These are phyloP conservation scores for Nasonia oneida DNA, from an alignment of 2,888 invertebrate genomes.

Conservation along the genomic window DNA sequence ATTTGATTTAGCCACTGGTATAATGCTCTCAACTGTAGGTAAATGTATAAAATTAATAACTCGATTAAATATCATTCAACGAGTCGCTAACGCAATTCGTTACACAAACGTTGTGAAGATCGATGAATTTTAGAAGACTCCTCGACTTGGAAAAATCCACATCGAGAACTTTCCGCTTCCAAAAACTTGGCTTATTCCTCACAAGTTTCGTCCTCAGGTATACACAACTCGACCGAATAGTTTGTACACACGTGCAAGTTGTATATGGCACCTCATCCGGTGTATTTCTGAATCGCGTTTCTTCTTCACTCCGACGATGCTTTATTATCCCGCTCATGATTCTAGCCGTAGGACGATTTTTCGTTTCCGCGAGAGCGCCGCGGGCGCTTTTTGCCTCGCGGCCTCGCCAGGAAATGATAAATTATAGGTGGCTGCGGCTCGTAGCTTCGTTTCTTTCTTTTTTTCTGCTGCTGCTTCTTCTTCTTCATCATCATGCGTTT, in stretches of 20 bases:
- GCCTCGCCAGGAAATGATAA: conserved; percentile 61
- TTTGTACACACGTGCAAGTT: neutral
- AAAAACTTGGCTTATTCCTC: neutral
- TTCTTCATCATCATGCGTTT: neutral
- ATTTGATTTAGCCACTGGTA: neutral
- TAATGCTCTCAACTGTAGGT: neutral
- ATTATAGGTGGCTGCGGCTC: conserved; percentile 54
- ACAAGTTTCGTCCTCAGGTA: neutral
- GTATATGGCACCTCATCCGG: conserved; percentile 43
- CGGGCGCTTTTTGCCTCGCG: conserved; percentile 53
- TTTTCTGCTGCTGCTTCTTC: neutral
- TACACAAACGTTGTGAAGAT: neutral
- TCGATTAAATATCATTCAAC: neutral
- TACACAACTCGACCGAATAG: neutral
- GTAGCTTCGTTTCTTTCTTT: conserved; percentile 1
- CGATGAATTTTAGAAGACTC: neutral
- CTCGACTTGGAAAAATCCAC: neutral
- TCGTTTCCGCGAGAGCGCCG: conserved; percentile 54
- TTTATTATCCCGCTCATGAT: conserved; percentile 57
- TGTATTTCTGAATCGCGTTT: conserved; percentile 57
- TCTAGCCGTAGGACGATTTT: conserved; percentile 58
- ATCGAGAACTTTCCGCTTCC: neutral
- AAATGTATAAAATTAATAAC: neutral
- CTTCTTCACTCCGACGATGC: conserved; percentile 48
- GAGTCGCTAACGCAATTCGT: neutral